Evolutionary conservation across 2,113 vertebrate genomes (phyloP), one percentile per base, ranked within the genome.

Genomic region (Thalassoma bifasciatum): DNA sequence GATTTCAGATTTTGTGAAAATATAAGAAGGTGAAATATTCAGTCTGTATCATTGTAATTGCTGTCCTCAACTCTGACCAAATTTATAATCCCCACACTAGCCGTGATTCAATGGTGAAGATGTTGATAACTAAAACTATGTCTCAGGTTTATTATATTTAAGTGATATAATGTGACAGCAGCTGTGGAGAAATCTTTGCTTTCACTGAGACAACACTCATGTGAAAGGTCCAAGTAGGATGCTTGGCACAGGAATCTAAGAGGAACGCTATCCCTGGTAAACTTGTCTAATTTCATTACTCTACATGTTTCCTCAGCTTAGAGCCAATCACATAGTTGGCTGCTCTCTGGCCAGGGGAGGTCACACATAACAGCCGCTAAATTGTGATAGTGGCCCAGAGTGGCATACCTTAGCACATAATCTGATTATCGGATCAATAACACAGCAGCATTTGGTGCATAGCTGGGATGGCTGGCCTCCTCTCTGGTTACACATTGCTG

Each of bases 341-440:
- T 60, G 67, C 85, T 83, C 72, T 58, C 72, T 54, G 60, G n/a
- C 23, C 38, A 69, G 86, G 70, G 42, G 44, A 73, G 84, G 71
- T 84, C 78, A 84, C 72, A 71, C 73, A 84, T 87, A 86, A 72
- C 88, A 81, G 84, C 81, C 83, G 72, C 74, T 82, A 88, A 89
- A 86, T 72, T 79, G 87, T 81, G 80, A 87, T 69, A 62, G 86
- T 75, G 73, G 85, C 81, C 77, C 68, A 79, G 72, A 47, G 60
- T 67, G 66, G 66, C 89, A 92, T 89, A 87, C 84, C 81, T 82
- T 24, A 46, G 56, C 61, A 73, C 58, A 83, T 88, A 88, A 92
- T 89, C 80, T 90, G 83, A 90, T 92, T 88, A 89, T 89, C 78
- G 44, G 86, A 92, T 93, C 90, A 92, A 93, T 91, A 91, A 88